Evolutionary conservation across 2,797 vertebrate genomes (phyloP).

Genomic region (Leptatherina wallacei): DNA sequence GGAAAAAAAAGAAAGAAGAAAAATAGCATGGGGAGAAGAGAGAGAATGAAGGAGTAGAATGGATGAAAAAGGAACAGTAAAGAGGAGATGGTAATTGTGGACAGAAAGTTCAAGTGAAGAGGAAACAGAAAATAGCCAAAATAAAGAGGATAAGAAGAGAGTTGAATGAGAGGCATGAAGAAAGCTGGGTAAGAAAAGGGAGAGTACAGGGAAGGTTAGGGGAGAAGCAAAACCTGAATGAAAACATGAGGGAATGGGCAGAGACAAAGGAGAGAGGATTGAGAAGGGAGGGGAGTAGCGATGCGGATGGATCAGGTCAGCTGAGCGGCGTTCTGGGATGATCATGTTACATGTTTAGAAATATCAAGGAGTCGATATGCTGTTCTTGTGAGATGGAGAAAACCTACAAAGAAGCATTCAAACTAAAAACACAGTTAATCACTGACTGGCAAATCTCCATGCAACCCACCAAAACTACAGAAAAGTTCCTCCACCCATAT

Average conservation of each 20-base stretch:
- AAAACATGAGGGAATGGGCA: neutral
- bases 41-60: neutral
- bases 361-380: conserved; percentile 5
- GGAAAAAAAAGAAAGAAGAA: neutral
- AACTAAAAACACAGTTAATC: neutral
- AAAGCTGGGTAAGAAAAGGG: neutral
- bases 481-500: neutral
- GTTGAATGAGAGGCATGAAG: neutral
- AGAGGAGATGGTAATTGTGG: neutral
- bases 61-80: neutral
- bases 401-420: neutral
- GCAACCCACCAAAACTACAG: neutral
- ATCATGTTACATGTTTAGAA: conserved; percentile 36
- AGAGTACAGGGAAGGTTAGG: neutral
- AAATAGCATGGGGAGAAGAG: neutral
- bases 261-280: neutral
- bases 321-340: conserved; percentile 25
- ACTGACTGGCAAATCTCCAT: neutral
- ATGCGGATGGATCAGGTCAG: conserved; percentile 31
- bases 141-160: neutral
- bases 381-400: conserved; percentile 1
- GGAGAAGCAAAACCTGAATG: neutral
- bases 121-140: neutral
- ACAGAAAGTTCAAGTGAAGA: neutral
- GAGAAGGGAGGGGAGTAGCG: neutral